phyloP scores from a whole-genome alignment of 2,113 vertebrate genomes.

The Misgurnus mizolepis region DNA sequence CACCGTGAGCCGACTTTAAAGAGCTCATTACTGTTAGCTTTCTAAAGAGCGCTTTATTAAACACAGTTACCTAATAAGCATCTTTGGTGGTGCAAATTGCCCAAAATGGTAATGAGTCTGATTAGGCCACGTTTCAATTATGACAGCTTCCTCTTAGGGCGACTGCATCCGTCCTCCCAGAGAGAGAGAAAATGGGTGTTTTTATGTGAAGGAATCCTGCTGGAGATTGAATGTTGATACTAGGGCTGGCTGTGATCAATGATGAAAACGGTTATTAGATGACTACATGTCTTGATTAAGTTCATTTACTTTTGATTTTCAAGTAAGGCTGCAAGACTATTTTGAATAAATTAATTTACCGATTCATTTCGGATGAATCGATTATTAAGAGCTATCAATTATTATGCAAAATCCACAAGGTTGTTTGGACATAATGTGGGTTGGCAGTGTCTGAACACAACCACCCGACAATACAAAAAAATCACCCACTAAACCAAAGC shows the following conservation, averaged over 20 bases:
- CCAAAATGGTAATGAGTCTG: slow-evolving; percentile 99
- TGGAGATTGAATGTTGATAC: slow-evolving; percentile 59
- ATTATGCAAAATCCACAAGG: too few species aligned
- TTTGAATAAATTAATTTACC: too few species aligned
- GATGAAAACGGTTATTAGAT: not conserved
- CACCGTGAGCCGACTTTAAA: slow-evolving; percentile 96
- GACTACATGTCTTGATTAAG: not conserved
- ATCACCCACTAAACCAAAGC: too few species aligned
- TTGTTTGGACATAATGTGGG: too few species aligned
- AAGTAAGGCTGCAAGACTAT: too few species aligned
- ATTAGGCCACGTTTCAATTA: slow-evolving; percentile 99
- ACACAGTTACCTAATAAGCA: slow-evolving; percentile 99
- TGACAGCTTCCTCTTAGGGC: slow-evolving; percentile 77
- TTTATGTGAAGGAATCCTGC: slow-evolving; percentile 81
- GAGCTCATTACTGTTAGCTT: slow-evolving; percentile 99
- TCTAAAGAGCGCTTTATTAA: slow-evolving; percentile 99
- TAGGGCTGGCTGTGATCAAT: not conserved
- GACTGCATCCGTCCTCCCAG: slow-evolving; percentile 49
- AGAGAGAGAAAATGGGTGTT: slow-evolving; percentile 40
- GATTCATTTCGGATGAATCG: too few species aligned
- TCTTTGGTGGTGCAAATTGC: slow-evolving; percentile 99
- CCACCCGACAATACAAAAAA: too few species aligned
- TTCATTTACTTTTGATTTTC: too few species aligned
- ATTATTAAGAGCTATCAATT: too few species aligned
- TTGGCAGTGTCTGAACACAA: too few species aligned